A percentile compares a stretch with the other conserved stretches of the same genome.
These are phyloP conservation scores for Brachypteracias leptosomus DNA, from an alignment of 2,113 vertebrate genomes.

Conservation along the genomic window DNA sequence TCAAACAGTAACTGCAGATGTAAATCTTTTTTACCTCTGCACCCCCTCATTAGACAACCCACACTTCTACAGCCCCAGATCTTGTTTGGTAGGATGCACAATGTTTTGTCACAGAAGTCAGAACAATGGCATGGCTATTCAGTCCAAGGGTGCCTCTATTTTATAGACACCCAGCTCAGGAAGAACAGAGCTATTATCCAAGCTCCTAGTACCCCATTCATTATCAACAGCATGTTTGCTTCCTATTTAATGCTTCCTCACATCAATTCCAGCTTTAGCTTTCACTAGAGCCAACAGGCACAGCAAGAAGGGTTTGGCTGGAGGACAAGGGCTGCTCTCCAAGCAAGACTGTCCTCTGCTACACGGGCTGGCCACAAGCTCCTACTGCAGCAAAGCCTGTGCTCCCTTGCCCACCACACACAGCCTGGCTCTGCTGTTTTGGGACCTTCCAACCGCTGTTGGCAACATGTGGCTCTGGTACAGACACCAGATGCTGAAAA, in stretches of 20 bases:
- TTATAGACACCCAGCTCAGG: not conserved
- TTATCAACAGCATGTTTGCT: not conserved
- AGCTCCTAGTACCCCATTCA: not conserved
- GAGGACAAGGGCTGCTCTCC: not conserved
- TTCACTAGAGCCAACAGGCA: not conserved
- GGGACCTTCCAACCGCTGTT: not conserved
- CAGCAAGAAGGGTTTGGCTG: not conserved
- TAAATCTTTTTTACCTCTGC: not conserved
- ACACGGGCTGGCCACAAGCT: rapidly evolving
- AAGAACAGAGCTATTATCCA: not conserved
- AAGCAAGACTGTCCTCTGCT: not conserved
- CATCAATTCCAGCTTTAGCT: not conserved
- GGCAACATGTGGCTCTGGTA: not conserved
- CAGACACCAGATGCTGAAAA: not conserved
- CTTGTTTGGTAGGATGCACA: not conserved
- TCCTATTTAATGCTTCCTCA: not conserved
- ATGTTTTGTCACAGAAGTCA: not conserved
- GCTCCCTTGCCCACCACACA: rapidly evolving
- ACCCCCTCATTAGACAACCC: not conserved
- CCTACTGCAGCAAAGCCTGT: rapidly evolving
- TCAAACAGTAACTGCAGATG: not conserved
- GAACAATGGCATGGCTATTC: rapidly evolving
- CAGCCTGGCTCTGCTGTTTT: not conserved
- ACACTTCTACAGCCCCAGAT: not conserved
- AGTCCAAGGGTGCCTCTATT: rapidly evolving